Evolutionary conservation across 2,113 vertebrate species (phyloP), one percentile per base, ranked within the genome.

Genomic region (Desmodus rotundus): DNA sequence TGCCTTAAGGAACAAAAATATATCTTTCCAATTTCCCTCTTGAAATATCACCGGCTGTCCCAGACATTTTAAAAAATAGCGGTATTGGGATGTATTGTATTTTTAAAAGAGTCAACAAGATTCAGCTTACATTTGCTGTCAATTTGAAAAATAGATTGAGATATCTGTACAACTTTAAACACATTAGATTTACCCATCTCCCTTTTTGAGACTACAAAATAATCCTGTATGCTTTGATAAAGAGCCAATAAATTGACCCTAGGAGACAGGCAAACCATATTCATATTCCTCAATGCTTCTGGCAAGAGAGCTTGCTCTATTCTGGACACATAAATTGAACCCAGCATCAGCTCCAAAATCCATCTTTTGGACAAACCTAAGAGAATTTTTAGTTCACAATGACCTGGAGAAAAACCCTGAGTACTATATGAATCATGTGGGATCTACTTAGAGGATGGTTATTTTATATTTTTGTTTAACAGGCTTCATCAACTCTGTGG

Each of bases 21-120:
- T 16, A 73, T 88, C 47, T 93, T 96, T 95, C 85, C 93, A 94
- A 87, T 93, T 95, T 95, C 80, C 91, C 52, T 84, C 73, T 87
- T 96, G 94, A 98, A 96, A 96, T 96, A 97, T 97, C 89, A 89
- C 89, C 83, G 96, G 74, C 68, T 92, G 28, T 96, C 82, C 43
- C 3, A 38, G 68, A 94, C 56, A 83, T 89, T 96, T 96, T 9
- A 47, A 83, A 96, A 96, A 95, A 88, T 80, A 93, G 43, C 14
- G 74, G 74, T 76, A 86, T 96, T 94, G 92, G 33, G 63, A 70
- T 96, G 28, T 88, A 90, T 93, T 97, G 33, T 89, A 68, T 96
- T 93, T 95, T 80, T 38, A 31, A 63, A 87, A 83, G 65, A 93
- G 50, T 95, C 72, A 93, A 56, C 24, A 86, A 93, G 78, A 83